Percentiles rank a stretch among this genome's conserved stretches.
Evolutionary conservation across 2,797 vertebrate genomes (phyloP).

Genomic region (Amphiprion clarkii): DNA sequence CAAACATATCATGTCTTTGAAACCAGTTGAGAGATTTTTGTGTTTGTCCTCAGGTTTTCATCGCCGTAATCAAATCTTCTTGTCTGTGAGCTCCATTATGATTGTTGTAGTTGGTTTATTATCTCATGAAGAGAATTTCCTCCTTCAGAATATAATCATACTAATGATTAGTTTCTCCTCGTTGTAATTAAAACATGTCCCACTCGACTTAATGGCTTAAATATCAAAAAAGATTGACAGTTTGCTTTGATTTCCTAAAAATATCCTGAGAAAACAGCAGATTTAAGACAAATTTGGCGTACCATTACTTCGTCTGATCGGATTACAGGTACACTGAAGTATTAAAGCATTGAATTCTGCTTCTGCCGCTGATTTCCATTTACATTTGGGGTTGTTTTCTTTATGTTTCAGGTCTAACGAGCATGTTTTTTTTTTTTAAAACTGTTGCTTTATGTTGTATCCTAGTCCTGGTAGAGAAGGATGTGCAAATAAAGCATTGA

Average conservation of each 20-base stretch:
- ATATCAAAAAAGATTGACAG: slow-evolving; percentile 18
- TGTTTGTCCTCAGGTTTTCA: not conserved
- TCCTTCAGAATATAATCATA: slow-evolving; percentile 26
- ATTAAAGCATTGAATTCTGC: no score
- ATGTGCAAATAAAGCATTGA: no score
- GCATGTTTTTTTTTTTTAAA: not conserved
- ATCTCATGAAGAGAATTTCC: not conserved
- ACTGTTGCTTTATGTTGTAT: not conserved
- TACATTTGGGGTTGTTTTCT: not conserved
- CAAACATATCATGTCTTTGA: no score
- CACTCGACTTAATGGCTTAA: slow-evolving; percentile 29
- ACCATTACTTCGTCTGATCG: no score
- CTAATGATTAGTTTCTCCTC: slow-evolving; percentile 28
- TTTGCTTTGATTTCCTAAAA: not conserved
- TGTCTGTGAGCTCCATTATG: not conserved
- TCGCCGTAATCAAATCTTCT: not conserved
- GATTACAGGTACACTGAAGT: no score
- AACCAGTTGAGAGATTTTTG: not conserved
- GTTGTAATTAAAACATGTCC: slow-evolving; percentile 30
- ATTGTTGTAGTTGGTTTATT: not conserved
- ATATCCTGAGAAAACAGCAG: not conserved
- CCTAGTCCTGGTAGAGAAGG: no score
- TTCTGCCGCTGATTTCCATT: no score
- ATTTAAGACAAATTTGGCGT: no score
- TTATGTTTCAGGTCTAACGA: not conserved